Base-by-base conservation (phyloP, 2,113 vertebrate genomes). In the Larimichthys crocea region DNA sequence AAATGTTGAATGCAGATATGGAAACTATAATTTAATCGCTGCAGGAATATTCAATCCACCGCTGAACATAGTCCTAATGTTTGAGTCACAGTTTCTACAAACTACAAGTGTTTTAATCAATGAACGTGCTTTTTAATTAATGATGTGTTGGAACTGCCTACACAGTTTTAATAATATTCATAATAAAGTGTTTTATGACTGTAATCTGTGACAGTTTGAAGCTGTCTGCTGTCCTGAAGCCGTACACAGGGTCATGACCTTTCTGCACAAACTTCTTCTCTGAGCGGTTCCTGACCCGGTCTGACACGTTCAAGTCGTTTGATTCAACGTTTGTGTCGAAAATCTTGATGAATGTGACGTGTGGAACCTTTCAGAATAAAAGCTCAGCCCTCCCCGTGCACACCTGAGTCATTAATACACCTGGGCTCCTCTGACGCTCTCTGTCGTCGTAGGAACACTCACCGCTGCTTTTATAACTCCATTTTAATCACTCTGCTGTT, bases 401-500 rank as follows among this genome's bases (percentile, higher is more conserved):
- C 59, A 73, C 67, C 71, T 46, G 60, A 70, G 74, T 78, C 56
- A 22, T 79, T 84, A 78, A 84, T 83, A 88, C 80, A 83, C 66
- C 72, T 71, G 22, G 0, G 10, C 19, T 48, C 35, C n/a, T 71
- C 70, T 48, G 70, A 59, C 29, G 12, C 35, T 53, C 80, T 80
- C 83, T 19, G 3, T 6, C 6, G 66, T 83, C 78, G 24, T n/a
- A 79, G 83, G 83, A 86, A 79, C 83, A 76, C 67, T 35, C 22
- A 6, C 19, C 46, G 0, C 44, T 48, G 79, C 76, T 88, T 83
- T 86, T 86, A 89, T 82, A 64, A 64, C 88, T 7, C 31, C 71
- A 17, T 80, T 88, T 89, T 92, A 90, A 90, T 89, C 87, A 85
- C 89, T 83, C 49, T 64, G 73, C 57, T 73, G 61, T 86, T 90